Base-by-base conservation (phyloP, 1,140 invertebrate genomes). In the Sinella curviseta region DNA sequence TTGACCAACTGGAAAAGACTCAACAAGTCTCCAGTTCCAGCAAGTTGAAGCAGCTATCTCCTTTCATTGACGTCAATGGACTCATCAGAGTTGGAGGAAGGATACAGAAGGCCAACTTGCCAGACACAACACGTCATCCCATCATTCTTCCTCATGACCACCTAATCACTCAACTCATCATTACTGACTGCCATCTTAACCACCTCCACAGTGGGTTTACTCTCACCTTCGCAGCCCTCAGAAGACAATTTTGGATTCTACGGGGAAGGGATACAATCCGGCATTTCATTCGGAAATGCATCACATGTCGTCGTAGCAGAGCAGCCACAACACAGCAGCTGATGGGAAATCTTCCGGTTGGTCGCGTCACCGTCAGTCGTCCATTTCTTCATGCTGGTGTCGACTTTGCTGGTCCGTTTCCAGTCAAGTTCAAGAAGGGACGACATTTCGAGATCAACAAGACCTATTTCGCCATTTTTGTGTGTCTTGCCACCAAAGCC, bases 31-130 rank as follows among this genome's bases (percentile, higher is more conserved):
- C 4, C 24, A 17, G 8, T 30, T 20, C 30, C 4, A 74, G 70
- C 70, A 74, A 74, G 31, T 74, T 74, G 24, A 33, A 30, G 4
- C 24, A 74, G 31, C 31, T 74, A 12, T 4, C 12, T 24, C 70
- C 70, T 30, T 74, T 31, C 24, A 12, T 74, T 16, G 86, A 87
- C 76, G n/a, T 83, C 3, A 77, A 84, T n/a, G 84, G 84, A 33
- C 8, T 88, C 1, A 76, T 89, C 4, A 80, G 86, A 80, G 86
- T 88, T n/a, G 87, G 87, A 0, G 86, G 87, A 33, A 78, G 87
- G 75, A 55, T 88, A 8, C 76, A 77, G 28, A 74, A 86, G 36
- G 80, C 86, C 0, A 67, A 74, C n/a, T 30, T 80, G 28, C 12
- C 83, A 74, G 78, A 83, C 67, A 76, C 83, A 57, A 77, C 79